phyloP scores from a whole-genome alignment of 2,888 invertebrate genomes.

The Apotomis betuletana region DNA sequence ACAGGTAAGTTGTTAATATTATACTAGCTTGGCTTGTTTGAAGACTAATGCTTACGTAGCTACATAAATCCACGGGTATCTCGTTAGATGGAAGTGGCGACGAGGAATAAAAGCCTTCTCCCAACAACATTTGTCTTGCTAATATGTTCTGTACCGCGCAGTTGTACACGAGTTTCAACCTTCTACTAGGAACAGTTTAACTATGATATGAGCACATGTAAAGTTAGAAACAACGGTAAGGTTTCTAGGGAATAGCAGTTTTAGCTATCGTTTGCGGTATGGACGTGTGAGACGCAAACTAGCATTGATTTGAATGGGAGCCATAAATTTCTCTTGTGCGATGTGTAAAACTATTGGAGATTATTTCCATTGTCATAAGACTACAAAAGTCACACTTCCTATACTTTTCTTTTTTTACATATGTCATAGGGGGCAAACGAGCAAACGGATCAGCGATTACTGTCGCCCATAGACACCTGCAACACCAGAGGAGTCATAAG shows the following conservation, averaged over 20 bases:
- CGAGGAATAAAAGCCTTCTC: slow-evolving; percentile 38
- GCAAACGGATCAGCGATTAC: no score
- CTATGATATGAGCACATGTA: slow-evolving; percentile 18
- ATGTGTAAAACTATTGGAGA: no score
- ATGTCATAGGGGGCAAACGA: no score
- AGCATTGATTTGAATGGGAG: no score
- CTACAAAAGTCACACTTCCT: no score
- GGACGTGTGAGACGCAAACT: background rate
- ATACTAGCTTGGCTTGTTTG: background rate
- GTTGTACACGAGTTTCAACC: slow-evolving; percentile 27
- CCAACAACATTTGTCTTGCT: slow-evolving; percentile 43
- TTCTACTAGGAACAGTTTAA: slow-evolving; percentile 20
- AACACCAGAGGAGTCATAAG: no score
- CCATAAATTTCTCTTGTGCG: no score
- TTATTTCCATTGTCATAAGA: no score
- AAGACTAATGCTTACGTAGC: background rate
- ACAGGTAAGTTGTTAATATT: no score
- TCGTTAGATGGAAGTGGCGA: slow-evolving; percentile 20
- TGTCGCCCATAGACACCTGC: no score
- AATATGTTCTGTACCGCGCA: slow-evolving; percentile 31
- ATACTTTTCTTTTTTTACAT: no score
- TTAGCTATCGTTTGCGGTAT: background rate
- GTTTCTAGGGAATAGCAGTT: slow-evolving; percentile 12
- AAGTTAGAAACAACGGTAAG: slow-evolving; percentile 23
- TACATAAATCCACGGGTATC: slow-evolving; percentile 8